phyloP scores from a whole-genome alignment of 1,140 invertebrate genomes.

The Thrips palmi region DNA sequence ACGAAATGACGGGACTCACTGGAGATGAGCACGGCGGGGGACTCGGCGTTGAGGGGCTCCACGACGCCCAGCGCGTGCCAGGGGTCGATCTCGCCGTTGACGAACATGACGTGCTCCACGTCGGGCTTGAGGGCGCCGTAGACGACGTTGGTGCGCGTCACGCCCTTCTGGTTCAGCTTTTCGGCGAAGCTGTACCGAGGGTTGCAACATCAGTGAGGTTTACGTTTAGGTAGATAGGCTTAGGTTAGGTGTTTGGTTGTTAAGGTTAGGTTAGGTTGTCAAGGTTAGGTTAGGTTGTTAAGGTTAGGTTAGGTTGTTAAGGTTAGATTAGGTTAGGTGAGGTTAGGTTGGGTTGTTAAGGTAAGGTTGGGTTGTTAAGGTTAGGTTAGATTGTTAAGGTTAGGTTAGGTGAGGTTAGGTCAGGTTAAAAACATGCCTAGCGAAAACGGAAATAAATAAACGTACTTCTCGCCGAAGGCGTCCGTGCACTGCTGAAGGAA shows the following conservation, averaged over 20 bases:
- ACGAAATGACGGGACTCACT: no score
- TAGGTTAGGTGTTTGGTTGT: neutral
- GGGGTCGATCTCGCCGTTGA: conserved; percentile 41
- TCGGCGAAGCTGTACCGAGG: conserved; percentile 26
- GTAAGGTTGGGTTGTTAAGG: no score
- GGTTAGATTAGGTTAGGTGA: no score
- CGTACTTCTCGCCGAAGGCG: conserved; percentile 35
- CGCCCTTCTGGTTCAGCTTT: conserved; percentile 25
- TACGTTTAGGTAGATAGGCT: neutral
- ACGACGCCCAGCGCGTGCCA: conserved; percentile 41
- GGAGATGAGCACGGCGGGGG: no score
- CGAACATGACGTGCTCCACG: conserved; percentile 39
- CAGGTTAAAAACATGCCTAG: neutral
- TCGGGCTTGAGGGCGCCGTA: conserved; percentile 35
- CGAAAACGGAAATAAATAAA: conserved; percentile 1
- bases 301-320: no score
- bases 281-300: no score
- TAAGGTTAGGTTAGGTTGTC: conserved; percentile 1
- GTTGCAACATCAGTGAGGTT: neutral
- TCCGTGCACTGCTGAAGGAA: conserved; percentile 45
- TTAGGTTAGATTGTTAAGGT: no score
- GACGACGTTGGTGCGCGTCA: conserved; percentile 34
- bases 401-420: no score
- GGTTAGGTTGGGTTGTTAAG: no score
- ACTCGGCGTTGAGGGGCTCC: conserved; percentile 26